Percentiles rank a stretch among this genome's conserved stretches.
These are phyloP conservation scores for Crioceris asparagi DNA, from an alignment of 2,888 invertebrate genomes.

Conservation along the genomic window DNA sequence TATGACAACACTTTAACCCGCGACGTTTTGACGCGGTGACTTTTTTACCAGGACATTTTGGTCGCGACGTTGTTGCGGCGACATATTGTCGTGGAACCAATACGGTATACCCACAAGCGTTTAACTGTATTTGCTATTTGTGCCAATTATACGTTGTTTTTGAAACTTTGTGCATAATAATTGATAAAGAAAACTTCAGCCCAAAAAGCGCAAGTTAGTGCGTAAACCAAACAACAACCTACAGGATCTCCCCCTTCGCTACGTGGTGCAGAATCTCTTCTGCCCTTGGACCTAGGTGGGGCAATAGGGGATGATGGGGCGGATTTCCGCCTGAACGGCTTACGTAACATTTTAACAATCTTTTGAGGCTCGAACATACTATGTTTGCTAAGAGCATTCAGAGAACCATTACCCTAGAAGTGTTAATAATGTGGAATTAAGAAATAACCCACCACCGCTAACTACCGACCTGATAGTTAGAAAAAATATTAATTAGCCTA, in stretches of 20 bases:
- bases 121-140: no score
- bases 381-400: constrained; percentile 45
- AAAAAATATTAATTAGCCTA: constrained; percentile 1
- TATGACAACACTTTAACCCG: no score
- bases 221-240: no score
- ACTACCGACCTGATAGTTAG: neutral
- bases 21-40: no score
- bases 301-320: constrained; percentile 53
- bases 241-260: constrained; percentile 37
- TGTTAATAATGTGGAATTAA: neutral
- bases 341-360: constrained; percentile 53
- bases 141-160: no score
- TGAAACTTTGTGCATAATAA: no score
- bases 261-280: constrained; percentile 35
- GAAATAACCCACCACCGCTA: constrained; percentile 1
- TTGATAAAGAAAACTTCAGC: no score
- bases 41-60: no score
- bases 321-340: constrained; percentile 60
- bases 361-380: constrained; percentile 45
- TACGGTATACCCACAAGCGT: no score
- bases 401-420: constrained; percentile 42
- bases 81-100: no score
- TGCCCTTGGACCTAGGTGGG: constrained; percentile 41
- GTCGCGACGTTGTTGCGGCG: no score
- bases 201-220: no score